Conservation (phyloP, 1,140 invertebrate species). For the Antheraea mylitta region DNA sequence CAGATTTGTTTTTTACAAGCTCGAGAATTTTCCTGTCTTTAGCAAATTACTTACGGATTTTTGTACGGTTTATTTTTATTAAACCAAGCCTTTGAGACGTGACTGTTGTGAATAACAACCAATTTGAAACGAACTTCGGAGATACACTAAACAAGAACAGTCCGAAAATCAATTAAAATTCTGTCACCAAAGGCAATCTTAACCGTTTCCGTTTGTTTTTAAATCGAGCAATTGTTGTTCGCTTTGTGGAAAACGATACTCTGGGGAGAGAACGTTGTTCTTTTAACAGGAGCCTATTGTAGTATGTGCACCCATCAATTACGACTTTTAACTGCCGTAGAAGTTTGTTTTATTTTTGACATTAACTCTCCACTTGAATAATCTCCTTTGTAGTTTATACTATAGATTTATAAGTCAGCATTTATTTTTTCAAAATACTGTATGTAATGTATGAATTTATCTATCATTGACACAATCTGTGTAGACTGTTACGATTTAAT, state of each 20-base stretch:
- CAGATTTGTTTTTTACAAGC: neutral
- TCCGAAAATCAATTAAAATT: slow-evolving; percentile 47
- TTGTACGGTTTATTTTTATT: slow-evolving; percentile 11
- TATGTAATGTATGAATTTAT: too few species aligned
- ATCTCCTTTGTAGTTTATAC: neutral
- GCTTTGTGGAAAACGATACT: slow-evolving; percentile 46
- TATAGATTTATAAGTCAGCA: neutral
- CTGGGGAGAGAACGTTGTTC: slow-evolving; percentile 46
- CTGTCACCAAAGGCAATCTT: slow-evolving; percentile 42
- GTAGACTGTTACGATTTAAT: too few species aligned
- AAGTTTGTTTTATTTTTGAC: neutral
- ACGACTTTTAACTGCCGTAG: slow-evolving; percentile 41
- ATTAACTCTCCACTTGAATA: neutral
- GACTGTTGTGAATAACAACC: slow-evolving; percentile 8
- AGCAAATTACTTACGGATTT: slow-evolving; percentile 3
- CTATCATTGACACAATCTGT: too few species aligned
- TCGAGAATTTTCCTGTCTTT: neutral
- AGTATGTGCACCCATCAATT: slow-evolving; percentile 55
- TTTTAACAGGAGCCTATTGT: slow-evolving; percentile 67
- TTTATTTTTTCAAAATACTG: too few species aligned
- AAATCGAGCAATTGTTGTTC: slow-evolving; percentile 39
- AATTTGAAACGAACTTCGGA: slow-evolving; percentile 7
- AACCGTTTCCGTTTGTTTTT: slow-evolving; percentile 45
- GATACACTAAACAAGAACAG: slow-evolving; percentile 6
- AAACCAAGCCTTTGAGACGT: slow-evolving; percentile 7